Conservation (phyloP, 2,113 vertebrate genomes). For the Phyllostomus hastatus region DNA sequence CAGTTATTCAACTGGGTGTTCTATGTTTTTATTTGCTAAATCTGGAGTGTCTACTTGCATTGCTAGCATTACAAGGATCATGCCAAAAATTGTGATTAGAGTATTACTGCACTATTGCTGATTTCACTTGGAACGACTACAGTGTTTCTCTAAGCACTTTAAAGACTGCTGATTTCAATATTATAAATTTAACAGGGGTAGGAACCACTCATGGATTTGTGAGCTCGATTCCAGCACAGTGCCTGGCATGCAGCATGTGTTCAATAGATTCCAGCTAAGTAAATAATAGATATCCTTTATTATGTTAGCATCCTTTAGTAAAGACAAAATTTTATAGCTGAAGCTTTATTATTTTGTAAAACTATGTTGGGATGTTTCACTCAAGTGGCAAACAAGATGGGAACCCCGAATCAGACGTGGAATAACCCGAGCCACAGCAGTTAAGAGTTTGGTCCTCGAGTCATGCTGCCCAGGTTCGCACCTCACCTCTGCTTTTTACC, state of each 20-base stretch:
- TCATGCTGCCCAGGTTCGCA: fast-evolving
- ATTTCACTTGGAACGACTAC: not conserved
- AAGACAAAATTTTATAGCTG: not conserved
- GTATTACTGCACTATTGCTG: not conserved
- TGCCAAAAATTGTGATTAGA: not conserved
- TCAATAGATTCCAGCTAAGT: not conserved
- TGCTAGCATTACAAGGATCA: not conserved
- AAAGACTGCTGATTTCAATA: not conserved
- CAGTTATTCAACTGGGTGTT: not conserved
- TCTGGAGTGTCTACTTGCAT: not conserved
- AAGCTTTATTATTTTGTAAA: not conserved
- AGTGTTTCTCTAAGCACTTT: not conserved
- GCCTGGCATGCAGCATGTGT: not conserved
- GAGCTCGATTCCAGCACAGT: not conserved
- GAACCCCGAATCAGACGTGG: not conserved
- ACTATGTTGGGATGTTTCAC: not conserved
- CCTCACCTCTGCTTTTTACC: not conserved
- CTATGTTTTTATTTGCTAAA: not conserved
- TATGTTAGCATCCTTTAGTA: not conserved
- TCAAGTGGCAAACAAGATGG: not conserved
- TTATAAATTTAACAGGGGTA: not conserved
- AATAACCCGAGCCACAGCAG: not conserved
- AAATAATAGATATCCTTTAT: not conserved
- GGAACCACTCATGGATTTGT: not conserved
- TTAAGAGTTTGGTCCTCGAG: not conserved